Conservation (phyloP, 2,888 invertebrate genomes). For the Autographa pulchrina region DNA sequence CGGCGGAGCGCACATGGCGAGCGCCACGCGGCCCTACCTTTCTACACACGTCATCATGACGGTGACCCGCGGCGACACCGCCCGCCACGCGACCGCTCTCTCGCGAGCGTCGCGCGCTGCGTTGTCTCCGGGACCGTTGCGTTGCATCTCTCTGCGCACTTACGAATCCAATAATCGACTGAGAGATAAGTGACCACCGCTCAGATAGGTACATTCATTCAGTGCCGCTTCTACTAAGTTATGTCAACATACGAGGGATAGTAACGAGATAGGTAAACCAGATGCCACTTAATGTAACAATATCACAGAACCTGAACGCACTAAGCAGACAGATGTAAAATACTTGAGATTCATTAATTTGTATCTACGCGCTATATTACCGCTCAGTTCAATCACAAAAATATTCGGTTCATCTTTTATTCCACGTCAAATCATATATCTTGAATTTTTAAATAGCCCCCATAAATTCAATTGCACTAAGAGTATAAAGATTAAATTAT, state of each 20-base stretch:
- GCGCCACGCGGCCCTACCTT: conserved; percentile 72
- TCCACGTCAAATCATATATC: conserved; percentile 12
- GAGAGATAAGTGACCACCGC: neutral
- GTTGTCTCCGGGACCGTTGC: conserved; percentile 1
- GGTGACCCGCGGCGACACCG: conserved; percentile 41
- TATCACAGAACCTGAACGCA: neutral
- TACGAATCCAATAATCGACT: neutral
- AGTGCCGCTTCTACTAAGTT: neutral
- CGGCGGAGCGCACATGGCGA: conserved; percentile 56
- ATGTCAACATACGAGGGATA: neutral
- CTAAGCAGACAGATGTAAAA: neutral
- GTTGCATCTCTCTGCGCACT: conserved; percentile 9
- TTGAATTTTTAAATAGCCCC: conserved; percentile 26
- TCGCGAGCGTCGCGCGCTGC: conserved; percentile 13
- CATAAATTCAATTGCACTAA: conserved; percentile 22
- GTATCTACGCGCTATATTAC: neutral
- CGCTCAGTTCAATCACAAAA: neutral
- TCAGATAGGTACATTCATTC: neutral
- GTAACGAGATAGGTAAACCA: neutral
- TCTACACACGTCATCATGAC: conserved; percentile 72
- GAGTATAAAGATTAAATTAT: conserved; percentile 7
- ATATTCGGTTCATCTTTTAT: neutral
- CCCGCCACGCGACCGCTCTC: conserved; percentile 49
- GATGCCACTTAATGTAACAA: neutral
- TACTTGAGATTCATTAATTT: neutral